phyloP scores from a whole-genome alignment of 2,797 vertebrate genomes.

The Typhlichthys eigenmanni region DNA sequence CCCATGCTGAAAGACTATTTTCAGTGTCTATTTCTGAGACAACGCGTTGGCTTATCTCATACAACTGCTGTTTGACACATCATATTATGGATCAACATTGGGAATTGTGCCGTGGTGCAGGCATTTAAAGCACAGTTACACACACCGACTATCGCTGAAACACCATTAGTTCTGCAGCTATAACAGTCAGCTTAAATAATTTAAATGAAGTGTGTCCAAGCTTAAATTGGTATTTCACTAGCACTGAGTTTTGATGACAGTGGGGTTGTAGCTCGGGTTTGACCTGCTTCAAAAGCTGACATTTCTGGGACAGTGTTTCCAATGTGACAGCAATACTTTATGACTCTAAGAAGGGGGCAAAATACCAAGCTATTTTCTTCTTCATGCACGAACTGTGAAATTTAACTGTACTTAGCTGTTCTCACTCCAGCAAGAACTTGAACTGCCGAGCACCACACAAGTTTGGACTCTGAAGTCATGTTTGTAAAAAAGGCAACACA shows the following conservation, averaged over 20 bases:
- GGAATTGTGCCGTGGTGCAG: too few relatives aligned
- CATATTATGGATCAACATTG: too few relatives aligned
- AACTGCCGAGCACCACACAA: conserved; percentile 25
- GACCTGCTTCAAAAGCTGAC: conserved; percentile 52
- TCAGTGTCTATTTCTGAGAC: too few relatives aligned
- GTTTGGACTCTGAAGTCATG: conserved; percentile 12
- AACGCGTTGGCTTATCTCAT: neutral
- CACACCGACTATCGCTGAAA: conserved; percentile 14
- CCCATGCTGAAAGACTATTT: too few relatives aligned
- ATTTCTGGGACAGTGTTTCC: conserved; percentile 53
- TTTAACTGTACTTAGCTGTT: conserved; percentile 32
- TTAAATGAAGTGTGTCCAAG: conserved; percentile 21
- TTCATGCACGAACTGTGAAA: conserved; percentile 41
- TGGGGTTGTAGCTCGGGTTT: conserved; percentile 35
- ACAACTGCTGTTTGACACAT: too few relatives aligned
- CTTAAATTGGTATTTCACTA: conserved; percentile 24
- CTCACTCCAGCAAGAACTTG: conserved; percentile 32
- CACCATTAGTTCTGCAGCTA: conserved; percentile 16
- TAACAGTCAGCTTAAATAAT: conserved; percentile 37
- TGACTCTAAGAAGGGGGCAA: conserved; percentile 41
- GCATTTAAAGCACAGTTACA: conserved; percentile 26
- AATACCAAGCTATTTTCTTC: conserved; percentile 47
- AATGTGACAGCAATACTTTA: conserved; percentile 56
- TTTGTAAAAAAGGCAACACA: neutral
- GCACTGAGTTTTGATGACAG: conserved; percentile 33